phyloP scores from a whole-genome alignment of 2,888 invertebrate species.

The Linyphia triangularis region DNA sequence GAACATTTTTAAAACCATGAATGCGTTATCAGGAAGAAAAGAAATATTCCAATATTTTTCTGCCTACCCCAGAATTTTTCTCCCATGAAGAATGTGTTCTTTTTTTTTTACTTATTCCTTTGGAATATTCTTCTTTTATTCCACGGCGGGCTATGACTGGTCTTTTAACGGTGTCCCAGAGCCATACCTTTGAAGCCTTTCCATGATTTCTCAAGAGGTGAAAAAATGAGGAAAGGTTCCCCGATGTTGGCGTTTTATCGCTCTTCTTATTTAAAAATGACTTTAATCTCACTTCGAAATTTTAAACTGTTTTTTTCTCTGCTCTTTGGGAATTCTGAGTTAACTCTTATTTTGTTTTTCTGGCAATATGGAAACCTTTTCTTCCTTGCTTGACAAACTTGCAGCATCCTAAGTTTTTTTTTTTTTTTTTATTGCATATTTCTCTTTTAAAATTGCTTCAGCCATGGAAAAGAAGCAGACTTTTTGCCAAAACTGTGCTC shows the following conservation, averaged over 20 bases:
- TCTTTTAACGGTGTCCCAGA: slow-evolving; percentile 45
- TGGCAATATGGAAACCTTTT: too few species aligned
- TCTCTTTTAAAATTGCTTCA: too few species aligned
- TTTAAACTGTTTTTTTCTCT: not conserved
- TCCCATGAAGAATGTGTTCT: slow-evolving; percentile 8
- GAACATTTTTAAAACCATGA: slow-evolving; percentile 34
- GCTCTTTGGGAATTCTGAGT: not conserved
- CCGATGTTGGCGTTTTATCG: slow-evolving; percentile 19
- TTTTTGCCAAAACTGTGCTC: too few species aligned
- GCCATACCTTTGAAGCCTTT: slow-evolving; percentile 31
- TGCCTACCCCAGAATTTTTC: not conserved
- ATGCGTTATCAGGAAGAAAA: slow-evolving; percentile 19
- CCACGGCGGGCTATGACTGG: not conserved
- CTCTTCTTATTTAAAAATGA: slow-evolving; percentile 8
- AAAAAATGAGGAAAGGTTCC: not conserved
- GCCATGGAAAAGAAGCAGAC: too few species aligned
- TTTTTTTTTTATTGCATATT: too few species aligned
- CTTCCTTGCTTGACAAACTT: too few species aligned
- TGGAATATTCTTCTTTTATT: not conserved
- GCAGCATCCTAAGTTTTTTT: too few species aligned
- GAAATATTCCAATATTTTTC: slow-evolving; percentile 42
- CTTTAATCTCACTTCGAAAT: not conserved
- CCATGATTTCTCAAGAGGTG: slow-evolving; percentile 33
- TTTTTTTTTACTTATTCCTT: not conserved
- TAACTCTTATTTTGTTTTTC: too few species aligned